Conservation (phyloP, 30 jellyfish, hydroid and myxozoan genomes). For the Nemopilema nomurai region DNA sequence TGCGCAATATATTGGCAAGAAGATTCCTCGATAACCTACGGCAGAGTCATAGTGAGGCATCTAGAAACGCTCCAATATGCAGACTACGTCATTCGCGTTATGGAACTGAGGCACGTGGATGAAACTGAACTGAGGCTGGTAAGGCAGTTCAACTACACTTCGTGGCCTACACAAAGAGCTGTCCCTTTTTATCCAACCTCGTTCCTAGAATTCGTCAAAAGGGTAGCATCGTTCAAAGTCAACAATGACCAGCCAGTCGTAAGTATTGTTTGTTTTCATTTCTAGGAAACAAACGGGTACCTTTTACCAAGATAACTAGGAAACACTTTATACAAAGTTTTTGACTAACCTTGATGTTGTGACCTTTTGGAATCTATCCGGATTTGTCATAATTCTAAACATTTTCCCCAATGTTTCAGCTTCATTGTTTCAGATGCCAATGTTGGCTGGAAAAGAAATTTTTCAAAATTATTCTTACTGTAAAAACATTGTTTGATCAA, state of each 20-base stretch:
- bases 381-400: no score
- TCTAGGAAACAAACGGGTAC: neutral
- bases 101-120: conserved; percentile 3
- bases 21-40: neutral
- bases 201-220: conserved; percentile 71
- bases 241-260: conserved; percentile 52
- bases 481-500: no score
- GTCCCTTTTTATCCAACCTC: conserved; percentile 71
- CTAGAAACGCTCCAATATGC: conserved; percentile 7
- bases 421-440: no score
- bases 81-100: conserved; percentile 39
- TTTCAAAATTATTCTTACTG: no score
- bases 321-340: no score
- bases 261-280: conserved; percentile 4
- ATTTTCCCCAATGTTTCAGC: no score
- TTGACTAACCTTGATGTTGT: no score
- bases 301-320: neutral
- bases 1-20: conserved; percentile 66
- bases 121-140: conserved; percentile 28
- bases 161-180: conserved; percentile 76
- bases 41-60: conserved; percentile 12
- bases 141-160: conserved; percentile 60
- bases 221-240: conserved; percentile 40
- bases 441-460: no score
- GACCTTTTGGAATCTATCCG: no score